phyloP scores from a whole-genome alignment of 1,140 invertebrate genomes.

The Zaprionus nigranus region DNA sequence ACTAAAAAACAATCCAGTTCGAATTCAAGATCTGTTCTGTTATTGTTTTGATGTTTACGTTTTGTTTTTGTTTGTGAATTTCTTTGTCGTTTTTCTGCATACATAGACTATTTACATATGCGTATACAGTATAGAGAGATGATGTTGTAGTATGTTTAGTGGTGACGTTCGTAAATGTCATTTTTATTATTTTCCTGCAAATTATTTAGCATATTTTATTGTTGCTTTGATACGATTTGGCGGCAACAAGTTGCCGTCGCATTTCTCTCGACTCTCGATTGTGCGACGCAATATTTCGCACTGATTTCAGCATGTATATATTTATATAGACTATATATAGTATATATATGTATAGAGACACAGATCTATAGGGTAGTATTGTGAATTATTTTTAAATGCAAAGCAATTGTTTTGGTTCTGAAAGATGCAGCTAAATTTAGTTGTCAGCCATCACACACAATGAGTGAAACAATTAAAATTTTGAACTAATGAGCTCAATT shows the following conservation, averaged over 20 bases:
- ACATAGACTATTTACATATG: background rate
- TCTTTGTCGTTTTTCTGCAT: conserved; percentile 3
- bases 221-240: conserved; percentile 19
- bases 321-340: conserved; percentile 1
- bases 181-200: conserved; percentile 26
- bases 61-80: conserved; percentile 26
- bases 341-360: background rate
- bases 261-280: conserved; percentile 15
- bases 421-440: conserved; percentile 57
- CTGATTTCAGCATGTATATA: conserved; percentile 8
- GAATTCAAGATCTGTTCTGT: conserved; percentile 12
- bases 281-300: conserved; percentile 43
- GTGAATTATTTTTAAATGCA: conserved; percentile 55
- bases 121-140: background rate
- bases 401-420: conserved; percentile 40
- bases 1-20: conserved; percentile 16
- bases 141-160: conserved; percentile 9
- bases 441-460: conserved; percentile 39
- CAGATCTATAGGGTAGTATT: conserved; percentile 1
- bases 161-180: conserved; percentile 32
- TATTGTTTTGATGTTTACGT: conserved; percentile 36
- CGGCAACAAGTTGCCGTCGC: conserved; percentile 38
- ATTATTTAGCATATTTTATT: conserved; percentile 21
- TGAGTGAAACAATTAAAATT: conserved; percentile 49
- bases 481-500: conserved; percentile 29